Conservation (phyloP, 2,113 vertebrate species). For the Eurypyga helias region DNA sequence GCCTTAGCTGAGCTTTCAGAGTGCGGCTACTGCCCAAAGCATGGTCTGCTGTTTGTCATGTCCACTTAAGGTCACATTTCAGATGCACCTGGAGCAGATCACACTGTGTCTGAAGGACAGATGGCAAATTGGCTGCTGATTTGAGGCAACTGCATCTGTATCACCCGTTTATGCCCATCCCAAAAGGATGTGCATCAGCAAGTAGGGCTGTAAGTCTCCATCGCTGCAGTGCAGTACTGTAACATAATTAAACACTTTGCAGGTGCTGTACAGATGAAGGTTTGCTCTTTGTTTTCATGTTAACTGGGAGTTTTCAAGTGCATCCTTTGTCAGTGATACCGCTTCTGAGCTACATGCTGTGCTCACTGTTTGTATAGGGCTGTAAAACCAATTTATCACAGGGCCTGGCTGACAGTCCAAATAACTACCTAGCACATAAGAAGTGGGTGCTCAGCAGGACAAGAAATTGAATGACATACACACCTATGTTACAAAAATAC, state of each 20-base stretch:
- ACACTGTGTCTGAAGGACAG: neutral
- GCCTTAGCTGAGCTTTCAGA: neutral
- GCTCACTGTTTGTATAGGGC: neutral
- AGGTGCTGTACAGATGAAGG: neutral
- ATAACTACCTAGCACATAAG: neutral
- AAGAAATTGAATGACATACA: neutral
- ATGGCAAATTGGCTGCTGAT: neutral
- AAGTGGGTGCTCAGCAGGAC: neutral
- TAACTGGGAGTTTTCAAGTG: neutral
- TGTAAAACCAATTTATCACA: neutral
- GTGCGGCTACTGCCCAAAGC: neutral
- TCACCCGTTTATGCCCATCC: neutral
- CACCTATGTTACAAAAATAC: neutral
- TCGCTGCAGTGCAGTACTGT: neutral
- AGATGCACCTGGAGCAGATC: neutral
- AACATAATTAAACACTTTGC: neutral
- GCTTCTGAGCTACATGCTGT: neutral
- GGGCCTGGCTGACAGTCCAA: neutral
- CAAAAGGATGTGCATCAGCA: neutral
- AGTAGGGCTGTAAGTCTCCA: neutral
- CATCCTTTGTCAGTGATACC: neutral
- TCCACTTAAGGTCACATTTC: neutral
- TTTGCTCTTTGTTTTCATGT: neutral
- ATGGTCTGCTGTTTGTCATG: neutral
- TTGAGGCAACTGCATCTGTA: neutral